These are phyloP conservation scores for Anomalospiza imberbis DNA, from an alignment of 2,797 vertebrate species.

Conservation along the genomic window DNA sequence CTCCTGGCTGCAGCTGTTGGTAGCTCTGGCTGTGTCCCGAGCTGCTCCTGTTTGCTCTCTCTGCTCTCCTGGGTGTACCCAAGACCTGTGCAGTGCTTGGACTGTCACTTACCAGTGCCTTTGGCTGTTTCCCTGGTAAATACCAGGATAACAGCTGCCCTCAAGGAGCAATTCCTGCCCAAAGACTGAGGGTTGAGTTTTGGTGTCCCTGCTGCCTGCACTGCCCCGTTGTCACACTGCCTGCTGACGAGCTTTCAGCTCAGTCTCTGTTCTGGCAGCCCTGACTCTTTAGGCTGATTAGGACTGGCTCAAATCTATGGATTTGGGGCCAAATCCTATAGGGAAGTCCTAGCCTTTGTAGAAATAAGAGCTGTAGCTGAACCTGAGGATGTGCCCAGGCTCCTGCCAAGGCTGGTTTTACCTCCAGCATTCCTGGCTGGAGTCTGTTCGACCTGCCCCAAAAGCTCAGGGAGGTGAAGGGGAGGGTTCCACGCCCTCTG, in stretches of 20 bases:
- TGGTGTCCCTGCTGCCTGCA: neutral
- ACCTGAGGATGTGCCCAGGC: neutral
- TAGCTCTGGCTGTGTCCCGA: neutral
- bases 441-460: neutral
- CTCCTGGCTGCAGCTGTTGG: neutral
- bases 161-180: neutral
- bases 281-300: neutral
- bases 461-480: neutral
- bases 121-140: neutral
- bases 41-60: neutral
- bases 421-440: neutral
- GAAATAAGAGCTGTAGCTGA: neutral
- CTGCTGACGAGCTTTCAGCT: neutral
- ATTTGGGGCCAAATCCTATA: neutral
- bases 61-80: neutral
- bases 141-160: accelerated
- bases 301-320: neutral
- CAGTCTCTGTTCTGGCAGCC: neutral
- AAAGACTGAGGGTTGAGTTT: neutral
- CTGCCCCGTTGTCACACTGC: accelerated
- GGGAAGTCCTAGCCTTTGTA: neutral
- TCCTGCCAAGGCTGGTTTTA: neutral
- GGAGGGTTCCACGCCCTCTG: neutral
- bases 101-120: neutral
- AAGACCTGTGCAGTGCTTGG: too few relatives aligned